Evolutionary conservation across 2,797 vertebrate genomes (phyloP), one percentile per base, ranked within the genome.

Genomic region (Aeoliscus strigatus): DNA sequence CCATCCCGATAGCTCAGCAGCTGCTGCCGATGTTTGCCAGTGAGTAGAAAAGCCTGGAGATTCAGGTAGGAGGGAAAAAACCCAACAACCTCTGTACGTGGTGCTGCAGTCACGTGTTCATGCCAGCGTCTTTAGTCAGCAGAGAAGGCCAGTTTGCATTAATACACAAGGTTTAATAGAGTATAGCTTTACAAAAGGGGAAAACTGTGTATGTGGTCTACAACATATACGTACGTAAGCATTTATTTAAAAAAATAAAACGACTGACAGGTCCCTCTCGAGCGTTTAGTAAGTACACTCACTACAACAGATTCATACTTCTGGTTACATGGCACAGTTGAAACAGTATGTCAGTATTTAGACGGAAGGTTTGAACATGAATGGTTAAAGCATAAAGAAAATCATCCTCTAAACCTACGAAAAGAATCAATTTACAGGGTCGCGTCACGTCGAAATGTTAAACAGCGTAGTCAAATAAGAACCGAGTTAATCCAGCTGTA

Each of bases 141-240:
- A 42, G 39, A 52, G 8, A 55, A 9, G 61, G 27, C 23, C 27
- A 25, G 36, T 26, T 12, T 50, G 18, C 39, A 50, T 64, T 49
- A 53, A 61, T 70, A 65, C 61, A 68, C 47, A 77, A 67, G 72
- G 39, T 75, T 80, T 78, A 80, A 56, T 79, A 58, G 56, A 41
- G 46, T 53, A 57, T 62, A 6, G 65, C 29, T 77, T 73, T 79
- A 79, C 68, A 86, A 84, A 46, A 82, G 83, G 41, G n/a, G 32
- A 70, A 45, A 32, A 47, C 66, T 51, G 65, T 80, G 58, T 70
- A 51, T 68, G 71, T 69, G 62, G 63, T 63, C 73, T 66, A 77
- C 70, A 74, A 66, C 67, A 73, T 21, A 21, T 44, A 30, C 78
- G 43, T 67, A 77, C 65, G 66, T 67, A 39, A 64, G 74, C 58